Conservation (phyloP, 2,113 vertebrate species). For the Vidua macroura region DNA sequence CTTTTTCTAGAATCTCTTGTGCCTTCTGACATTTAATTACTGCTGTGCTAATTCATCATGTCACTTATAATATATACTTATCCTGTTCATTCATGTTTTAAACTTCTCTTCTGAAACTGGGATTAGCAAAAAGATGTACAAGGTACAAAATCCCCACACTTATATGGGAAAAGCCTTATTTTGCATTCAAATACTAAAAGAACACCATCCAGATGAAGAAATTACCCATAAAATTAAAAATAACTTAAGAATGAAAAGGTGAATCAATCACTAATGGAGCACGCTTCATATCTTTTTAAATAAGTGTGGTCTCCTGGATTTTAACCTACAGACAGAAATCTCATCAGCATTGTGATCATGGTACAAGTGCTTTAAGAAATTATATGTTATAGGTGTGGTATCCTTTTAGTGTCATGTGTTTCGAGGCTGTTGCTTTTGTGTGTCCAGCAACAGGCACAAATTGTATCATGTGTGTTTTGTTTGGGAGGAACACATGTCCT, state of each 20-base stretch:
- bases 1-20: slow-evolving; percentile 33
- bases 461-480: background rate
- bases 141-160: background rate
- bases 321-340: background rate
- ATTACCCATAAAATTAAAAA: background rate
- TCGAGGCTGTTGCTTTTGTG: background rate
- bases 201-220: background rate
- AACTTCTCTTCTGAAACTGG: background rate
- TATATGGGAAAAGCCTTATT: background rate
- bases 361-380: background rate
- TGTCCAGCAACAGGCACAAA: background rate
- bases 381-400: background rate
- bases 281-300: background rate
- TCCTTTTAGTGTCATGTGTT: background rate
- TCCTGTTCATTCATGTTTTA: background rate
- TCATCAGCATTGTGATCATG: background rate
- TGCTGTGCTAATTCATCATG: slow-evolving; percentile 21
- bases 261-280: background rate
- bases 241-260: background rate
- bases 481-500: background rate
- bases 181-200: background rate
- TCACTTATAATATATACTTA: background rate
- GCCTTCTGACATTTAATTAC: slow-evolving; percentile 23
- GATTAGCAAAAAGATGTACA: background rate
- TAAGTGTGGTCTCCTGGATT: background rate